Evolutionary conservation across 2,113 vertebrate species (phyloP), one percentile per base, ranked within the genome.

Genomic region (Apistogramma diplotaenia): DNA sequence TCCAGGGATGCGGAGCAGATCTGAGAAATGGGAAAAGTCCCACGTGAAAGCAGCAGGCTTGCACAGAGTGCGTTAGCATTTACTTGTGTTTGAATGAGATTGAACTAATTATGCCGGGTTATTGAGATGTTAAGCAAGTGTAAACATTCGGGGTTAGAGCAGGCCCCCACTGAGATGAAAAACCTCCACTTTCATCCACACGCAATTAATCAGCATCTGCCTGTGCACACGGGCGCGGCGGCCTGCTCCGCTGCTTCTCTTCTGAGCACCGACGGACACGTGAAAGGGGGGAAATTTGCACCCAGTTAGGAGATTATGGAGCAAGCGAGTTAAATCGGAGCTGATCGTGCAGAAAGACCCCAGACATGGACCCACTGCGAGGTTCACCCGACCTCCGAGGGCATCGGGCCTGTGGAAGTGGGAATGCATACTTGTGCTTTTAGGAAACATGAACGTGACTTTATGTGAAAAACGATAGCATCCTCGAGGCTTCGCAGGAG

Each of bases 21-120:
- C 89, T 90, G 88, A 92, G 85, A 78, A 82, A 86, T 53, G 85
- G 93, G 91, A 90, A 92, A 94, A 93, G 89, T 93, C 90, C 90
- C 93, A 90, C 80, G 83, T 89, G 83, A 89, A 87, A 83, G 85
- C 83, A 92, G 85, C 91, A 89, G 79, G 91, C 89, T 78, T 89
- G 76, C 85, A 91, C 90, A 91, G 81, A 85, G 33, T 49, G 49
- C 75, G 74, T 81, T 76, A 82, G 85, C 84, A 87, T 90, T 90
- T 81, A 91, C 81, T 82, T 57, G 65, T 54, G 87, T 90, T 90
- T 91, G 91, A 88, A 82, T 84, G 87, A 84, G 91, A 91, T 80
- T 89, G 76, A 82, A 74, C 91, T 94, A 94, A 94, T 94, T 93
- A 91, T 65, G 73, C 56, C 12, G 62, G 83, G 85, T 83, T 84